A percentile compares a stretch with the other conserved stretches of the same genome.
Conservation (phyloP, 2,113 vertebrate genomes). For the Oxyura jamaicensis region DNA sequence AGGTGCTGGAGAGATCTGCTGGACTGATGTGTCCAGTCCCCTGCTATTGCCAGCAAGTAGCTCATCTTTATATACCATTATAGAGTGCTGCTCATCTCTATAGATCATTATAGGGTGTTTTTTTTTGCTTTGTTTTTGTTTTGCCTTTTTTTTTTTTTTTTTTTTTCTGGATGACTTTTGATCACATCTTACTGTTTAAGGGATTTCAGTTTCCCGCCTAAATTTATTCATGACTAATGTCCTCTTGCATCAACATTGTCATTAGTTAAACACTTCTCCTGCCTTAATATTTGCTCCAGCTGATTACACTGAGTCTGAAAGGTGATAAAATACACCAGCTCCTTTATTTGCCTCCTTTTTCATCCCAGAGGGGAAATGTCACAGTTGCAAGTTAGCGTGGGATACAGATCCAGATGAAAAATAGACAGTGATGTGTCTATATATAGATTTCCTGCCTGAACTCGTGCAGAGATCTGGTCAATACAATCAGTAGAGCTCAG, state of each 20-base stretch:
- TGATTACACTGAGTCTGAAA: not conserved
- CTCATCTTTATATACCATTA: not conserved
- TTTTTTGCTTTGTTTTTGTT: too few relatives aligned
- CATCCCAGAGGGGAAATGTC: not conserved
- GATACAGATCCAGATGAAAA: not conserved
- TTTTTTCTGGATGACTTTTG: not conserved
- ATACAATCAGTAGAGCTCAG: not conserved
- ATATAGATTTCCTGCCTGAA: not conserved
- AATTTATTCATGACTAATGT: constrained; percentile 8
- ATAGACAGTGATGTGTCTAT: not conserved
- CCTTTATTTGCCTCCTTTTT: not conserved
- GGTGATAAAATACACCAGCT: not conserved
- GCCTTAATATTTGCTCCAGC: not conserved
- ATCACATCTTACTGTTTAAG: not conserved
- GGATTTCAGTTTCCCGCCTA: constrained; percentile 14
- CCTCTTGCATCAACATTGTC: not conserved
- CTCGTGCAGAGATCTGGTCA: not conserved
- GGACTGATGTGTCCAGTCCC: not conserved
- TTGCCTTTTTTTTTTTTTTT: not conserved
- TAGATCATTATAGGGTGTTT: not conserved
- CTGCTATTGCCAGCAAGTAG: not conserved
- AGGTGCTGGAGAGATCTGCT: not conserved
- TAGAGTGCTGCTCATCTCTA: too few relatives aligned
- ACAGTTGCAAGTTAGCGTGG: not conserved
- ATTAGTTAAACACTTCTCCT: constrained; percentile 19